These are phyloP conservation scores for Tortrix viridana DNA, from an alignment of 2,888 invertebrate species.

Conservation along the genomic window DNA sequence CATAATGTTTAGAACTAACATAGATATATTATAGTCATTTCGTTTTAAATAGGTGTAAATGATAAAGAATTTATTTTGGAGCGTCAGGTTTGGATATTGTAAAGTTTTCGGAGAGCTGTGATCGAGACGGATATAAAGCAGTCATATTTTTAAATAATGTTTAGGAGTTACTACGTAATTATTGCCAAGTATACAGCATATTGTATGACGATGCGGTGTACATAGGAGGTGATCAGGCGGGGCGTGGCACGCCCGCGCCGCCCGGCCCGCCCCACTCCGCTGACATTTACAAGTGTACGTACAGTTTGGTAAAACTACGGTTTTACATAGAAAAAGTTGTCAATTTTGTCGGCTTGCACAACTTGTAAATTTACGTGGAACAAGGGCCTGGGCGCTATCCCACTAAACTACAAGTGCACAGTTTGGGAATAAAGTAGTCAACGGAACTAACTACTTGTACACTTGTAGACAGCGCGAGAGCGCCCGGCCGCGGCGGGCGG, in stretches of 20 bases:
- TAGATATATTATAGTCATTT: constrained; percentile 83
- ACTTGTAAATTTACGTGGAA: too few species aligned
- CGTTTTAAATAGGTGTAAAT: constrained; percentile 81
- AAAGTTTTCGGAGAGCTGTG: constrained; percentile 83
- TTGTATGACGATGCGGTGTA: constrained; percentile 53
- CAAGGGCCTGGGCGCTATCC: too few species aligned
- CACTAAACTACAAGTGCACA: too few species aligned
- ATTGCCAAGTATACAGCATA: constrained; percentile 64
- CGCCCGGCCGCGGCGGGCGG: constrained; percentile 37
- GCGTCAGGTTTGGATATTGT: constrained; percentile 79
- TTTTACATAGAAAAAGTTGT: too few species aligned
- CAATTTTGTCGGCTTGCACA: too few species aligned
- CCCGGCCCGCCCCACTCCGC: constrained; percentile 7
- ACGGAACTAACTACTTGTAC: too few species aligned
- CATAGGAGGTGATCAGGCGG: constrained; percentile 42
- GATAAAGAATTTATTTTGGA: constrained; percentile 83
- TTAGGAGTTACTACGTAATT: constrained; percentile 81
- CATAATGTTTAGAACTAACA: constrained; percentile 83
- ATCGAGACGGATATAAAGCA: constrained; percentile 83
- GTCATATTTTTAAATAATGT: constrained; percentile 83
- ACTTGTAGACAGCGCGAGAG: too few species aligned
- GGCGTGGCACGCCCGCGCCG: constrained; percentile 24
- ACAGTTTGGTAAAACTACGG: too few species aligned
- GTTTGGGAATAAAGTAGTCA: too few species aligned
- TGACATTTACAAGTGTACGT: too few species aligned